Base-by-base conservation (phyloP, 2,888 invertebrate genomes). In the Urechis unicinctus region DNA sequence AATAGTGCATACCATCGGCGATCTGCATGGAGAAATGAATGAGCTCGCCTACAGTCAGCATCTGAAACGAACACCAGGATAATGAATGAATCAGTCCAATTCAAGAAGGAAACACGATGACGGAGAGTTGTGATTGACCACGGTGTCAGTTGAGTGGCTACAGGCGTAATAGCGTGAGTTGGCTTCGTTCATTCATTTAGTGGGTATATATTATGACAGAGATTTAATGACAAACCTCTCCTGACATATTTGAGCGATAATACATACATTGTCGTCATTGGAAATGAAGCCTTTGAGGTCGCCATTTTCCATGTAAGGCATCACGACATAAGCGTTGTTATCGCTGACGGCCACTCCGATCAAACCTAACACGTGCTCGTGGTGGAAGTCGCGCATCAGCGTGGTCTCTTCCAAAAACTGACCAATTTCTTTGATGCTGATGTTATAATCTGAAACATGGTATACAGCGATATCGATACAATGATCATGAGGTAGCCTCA, bases 1-100 rank as follows among this genome's bases (percentile, higher is more conserved):
- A 68, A 61, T 82, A 81, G 13, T 73, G 70, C 82, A 82, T 82
- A 31, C 81, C 82, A 50, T 75, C 69, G 1, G 80, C 78, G 56
- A 82, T 79, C 57, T 81, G 78, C 25, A 75, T 68, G 24, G 78
- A 79, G 67, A 79, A 82, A 42, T 68, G 65, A n/a, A 82, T 73
- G 51, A 81, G 67, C 61, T 80, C 75, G 56, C 79, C 74, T 9
- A 82, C 76, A 2, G 79, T 81, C 2, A 80, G 79, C 50, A 66
- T 68, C 81, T 81, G 68, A 50, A 72, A 69, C 30, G 30, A 49
- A n/a, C n/a, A n/a, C n/a, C n/a, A n/a, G n/a, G 26, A 44, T 31
- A 31, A 50, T n/a, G 9, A 6, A 45, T 45, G 13, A 13, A n/a
- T 17, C 21, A n/a, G 6, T 13, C 9, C 45, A n/a, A 13, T 22